phyloP scores from a whole-genome alignment of 64 coral and sea anemone genomes.

The Astreopora myriophthalma region DNA sequence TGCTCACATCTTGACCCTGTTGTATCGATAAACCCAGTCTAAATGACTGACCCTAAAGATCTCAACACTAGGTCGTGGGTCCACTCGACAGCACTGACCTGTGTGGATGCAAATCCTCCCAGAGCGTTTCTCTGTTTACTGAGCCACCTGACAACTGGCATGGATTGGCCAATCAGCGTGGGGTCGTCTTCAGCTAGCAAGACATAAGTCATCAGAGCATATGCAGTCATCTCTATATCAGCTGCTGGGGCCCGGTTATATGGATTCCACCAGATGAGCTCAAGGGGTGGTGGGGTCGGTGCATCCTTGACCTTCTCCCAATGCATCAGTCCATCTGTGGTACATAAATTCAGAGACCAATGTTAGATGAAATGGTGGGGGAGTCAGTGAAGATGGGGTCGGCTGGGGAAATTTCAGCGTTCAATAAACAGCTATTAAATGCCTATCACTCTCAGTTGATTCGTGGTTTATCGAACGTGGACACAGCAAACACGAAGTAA shows the following conservation, averaged over 20 bases:
- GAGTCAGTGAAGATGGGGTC: too few species aligned
- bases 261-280: background rate
- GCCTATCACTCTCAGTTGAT: too few species aligned
- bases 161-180: background rate
- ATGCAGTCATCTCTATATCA: constrained; percentile 86
- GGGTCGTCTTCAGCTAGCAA: background rate
- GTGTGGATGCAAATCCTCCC: constrained; percentile 85
- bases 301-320: background rate
- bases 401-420: too few species aligned
- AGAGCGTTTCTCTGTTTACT: constrained; percentile 73
- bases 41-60: too few species aligned
- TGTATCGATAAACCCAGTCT: too few species aligned
- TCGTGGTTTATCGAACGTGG: too few species aligned
- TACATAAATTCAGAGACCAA: background rate
- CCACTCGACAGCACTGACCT: constrained; percentile 5
- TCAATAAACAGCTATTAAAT: too few species aligned
- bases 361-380: too few species aligned
- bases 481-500: too few species aligned
- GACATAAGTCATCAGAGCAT: constrained; percentile 67
- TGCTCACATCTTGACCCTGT: too few species aligned
- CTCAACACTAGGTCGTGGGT: too few species aligned
- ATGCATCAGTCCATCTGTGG: background rate
- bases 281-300: background rate
- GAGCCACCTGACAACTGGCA: constrained; percentile 75
- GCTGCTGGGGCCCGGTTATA: constrained; percentile 61